These are phyloP conservation scores for Oreochromis spilurus DNA, from an alignment of 2,113 vertebrate species.

Conservation along the genomic window DNA sequence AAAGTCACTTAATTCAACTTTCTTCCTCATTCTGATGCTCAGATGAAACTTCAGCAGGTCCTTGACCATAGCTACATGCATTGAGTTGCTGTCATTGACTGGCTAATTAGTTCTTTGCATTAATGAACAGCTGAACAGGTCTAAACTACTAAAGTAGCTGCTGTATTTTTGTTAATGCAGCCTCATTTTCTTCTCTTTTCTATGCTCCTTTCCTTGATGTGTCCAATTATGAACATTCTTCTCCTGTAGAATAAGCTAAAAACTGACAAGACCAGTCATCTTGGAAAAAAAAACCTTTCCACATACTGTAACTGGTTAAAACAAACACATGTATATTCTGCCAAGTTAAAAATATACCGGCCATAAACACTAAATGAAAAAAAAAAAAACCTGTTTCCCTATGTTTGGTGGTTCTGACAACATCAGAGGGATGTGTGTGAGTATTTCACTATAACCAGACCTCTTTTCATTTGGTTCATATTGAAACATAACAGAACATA, in stretches of 20 bases:
- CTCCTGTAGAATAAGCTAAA: background rate
- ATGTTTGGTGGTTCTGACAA: background rate
- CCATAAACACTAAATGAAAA: background rate
- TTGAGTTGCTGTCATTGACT: background rate
- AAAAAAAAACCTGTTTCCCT: background rate
- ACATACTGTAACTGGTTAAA: background rate
- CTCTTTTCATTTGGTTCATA: background rate
- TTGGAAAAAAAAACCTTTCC: background rate
- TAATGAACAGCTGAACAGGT: background rate
- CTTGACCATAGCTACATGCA: background rate
- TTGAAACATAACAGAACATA: background rate
- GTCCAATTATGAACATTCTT: background rate
- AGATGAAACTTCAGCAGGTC: background rate
- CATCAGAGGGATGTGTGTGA: background rate
- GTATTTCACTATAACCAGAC: background rate
- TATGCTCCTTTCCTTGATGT: background rate
- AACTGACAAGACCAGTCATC: background rate
- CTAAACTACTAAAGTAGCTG: background rate
- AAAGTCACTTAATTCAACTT: background rate
- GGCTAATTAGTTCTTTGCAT: background rate
- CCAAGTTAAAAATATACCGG: background rate
- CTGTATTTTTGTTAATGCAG: background rate
- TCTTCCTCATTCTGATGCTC: background rate
- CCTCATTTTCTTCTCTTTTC: background rate
- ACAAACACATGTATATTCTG: background rate